A percentile compares a stretch with the other conserved stretches of the same genome.
These are phyloP conservation scores for Acanthopleura granulata DNA, from an alignment of 2,888 invertebrate genomes.

Conservation along the genomic window DNA sequence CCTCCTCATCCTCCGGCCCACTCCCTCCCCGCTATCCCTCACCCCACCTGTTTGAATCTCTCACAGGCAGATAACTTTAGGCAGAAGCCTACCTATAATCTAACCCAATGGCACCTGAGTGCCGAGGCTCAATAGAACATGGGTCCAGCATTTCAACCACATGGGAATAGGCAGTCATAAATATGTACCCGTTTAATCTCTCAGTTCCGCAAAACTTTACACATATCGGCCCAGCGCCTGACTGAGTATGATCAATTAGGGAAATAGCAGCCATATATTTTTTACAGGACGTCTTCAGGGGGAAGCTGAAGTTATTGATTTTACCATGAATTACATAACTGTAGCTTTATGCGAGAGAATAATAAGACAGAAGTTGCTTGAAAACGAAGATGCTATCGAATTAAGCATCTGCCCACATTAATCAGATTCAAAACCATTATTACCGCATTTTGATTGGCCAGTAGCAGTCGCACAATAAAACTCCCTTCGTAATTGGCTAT, in stretches of 20 bases:
- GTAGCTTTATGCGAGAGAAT: slow-evolving; percentile 1
- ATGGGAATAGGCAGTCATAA: not conserved
- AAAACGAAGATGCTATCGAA: not conserved
- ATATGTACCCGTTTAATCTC: slow-evolving; percentile 10
- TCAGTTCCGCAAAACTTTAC: not conserved
- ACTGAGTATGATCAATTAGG: not conserved
- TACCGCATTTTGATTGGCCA: slow-evolving; percentile 8
- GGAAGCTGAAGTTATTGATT: not conserved
- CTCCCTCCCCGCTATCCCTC: no score
- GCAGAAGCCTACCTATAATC: no score
- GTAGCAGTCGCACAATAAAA: not conserved
- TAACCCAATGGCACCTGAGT: no score
- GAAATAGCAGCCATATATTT: slow-evolving; percentile 4
- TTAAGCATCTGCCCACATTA: not conserved
- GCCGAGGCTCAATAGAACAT: no score
- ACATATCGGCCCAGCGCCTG: not conserved
- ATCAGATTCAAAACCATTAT: not conserved
- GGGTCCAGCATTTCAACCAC: no score
- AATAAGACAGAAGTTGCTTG: not conserved
- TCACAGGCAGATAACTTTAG: no score
- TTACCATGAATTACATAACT: slow-evolving; percentile 12
- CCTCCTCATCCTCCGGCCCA: no score
- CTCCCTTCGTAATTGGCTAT: no score
- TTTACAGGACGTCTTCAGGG: not conserved
- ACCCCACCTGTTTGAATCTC: no score